Conservation (phyloP, 2,113 vertebrate species). For the Neotoma lepida region DNA sequence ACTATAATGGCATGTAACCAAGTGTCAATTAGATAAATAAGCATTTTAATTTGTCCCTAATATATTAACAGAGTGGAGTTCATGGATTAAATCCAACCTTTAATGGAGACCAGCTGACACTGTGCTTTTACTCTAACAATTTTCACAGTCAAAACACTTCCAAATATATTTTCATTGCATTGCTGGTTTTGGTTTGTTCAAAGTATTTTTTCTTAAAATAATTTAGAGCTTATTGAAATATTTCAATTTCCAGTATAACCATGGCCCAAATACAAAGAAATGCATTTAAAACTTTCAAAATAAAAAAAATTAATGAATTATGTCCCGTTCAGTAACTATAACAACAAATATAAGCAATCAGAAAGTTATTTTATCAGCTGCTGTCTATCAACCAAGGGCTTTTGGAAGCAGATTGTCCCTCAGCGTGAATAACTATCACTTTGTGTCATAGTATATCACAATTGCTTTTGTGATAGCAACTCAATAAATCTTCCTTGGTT, state of each 20-base stretch:
- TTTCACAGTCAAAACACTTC: background rate
- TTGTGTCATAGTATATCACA: background rate
- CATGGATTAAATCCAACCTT: conserved; percentile 28
- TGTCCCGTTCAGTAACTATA: background rate
- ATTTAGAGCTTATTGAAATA: background rate
- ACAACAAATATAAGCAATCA: background rate
- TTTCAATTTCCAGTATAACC: conserved; percentile 38
- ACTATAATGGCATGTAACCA: conserved; percentile 40
- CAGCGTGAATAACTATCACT: background rate
- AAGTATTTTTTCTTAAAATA: conserved; percentile 24
- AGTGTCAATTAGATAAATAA: conserved; percentile 59
- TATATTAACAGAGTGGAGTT: conserved; percentile 42
- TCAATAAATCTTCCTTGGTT: background rate
- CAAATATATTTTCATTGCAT: background rate
- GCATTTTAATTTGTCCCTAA: conserved; percentile 38
- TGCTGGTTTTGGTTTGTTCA: background rate
- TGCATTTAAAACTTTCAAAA: conserved; percentile 17
- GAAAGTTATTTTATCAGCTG: background rate
- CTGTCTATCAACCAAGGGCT: background rate
- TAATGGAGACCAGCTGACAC: conserved; percentile 29
- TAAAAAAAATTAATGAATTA: background rate
- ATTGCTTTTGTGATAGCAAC: background rate
- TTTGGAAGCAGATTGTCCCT: conserved; percentile 4
- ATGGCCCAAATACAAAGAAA: background rate
- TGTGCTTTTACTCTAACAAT: conserved; percentile 32